Evolutionary conservation across 2,888 invertebrate species (phyloP).

Genomic region (Cheilosia variabilis): DNA sequence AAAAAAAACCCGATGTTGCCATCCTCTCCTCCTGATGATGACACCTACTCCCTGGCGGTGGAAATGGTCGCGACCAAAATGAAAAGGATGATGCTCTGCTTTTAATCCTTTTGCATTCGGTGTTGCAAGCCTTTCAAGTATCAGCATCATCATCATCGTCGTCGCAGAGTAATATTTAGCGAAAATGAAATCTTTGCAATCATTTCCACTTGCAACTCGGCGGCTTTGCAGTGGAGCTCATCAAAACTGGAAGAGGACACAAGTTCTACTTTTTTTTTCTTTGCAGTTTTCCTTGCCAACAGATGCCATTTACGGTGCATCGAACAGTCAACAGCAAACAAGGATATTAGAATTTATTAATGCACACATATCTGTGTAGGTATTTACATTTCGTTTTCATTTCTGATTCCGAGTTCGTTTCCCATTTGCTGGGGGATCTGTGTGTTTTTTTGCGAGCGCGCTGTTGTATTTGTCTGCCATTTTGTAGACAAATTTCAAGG

Average conservation of each 20-base stretch:
- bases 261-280: not conserved
- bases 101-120: conserved; percentile 59
- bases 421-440: conserved; percentile 37
- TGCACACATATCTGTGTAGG: conserved; percentile 55
- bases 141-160: conserved; percentile 18
- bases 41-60: conserved; percentile 45
- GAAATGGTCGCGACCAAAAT: conserved; percentile 30
- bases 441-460: conserved; percentile 7
- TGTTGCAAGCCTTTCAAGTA: conserved; percentile 48
- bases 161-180: conserved; percentile 57
- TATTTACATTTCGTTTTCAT: conserved; percentile 70
- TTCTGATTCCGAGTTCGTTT: conserved; percentile 57
- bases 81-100: conserved; percentile 55
- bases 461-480: conserved; percentile 71
- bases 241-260: not conserved
- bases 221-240: conserved; percentile 7
- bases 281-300: conserved; percentile 21
- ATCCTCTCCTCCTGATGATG: conserved; percentile 45
- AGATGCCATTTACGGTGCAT: conserved; percentile 61
- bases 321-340: conserved; percentile 71
- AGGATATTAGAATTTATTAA: conserved; percentile 74
- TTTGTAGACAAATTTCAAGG: conserved; percentile 76
- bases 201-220: conserved; percentile 45
- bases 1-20: conserved; percentile 34
- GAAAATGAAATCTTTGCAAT: conserved; percentile 63